These are phyloP conservation scores for Drepana arcuata DNA, from an alignment of 1,140 invertebrate species.

Conservation along the genomic window DNA sequence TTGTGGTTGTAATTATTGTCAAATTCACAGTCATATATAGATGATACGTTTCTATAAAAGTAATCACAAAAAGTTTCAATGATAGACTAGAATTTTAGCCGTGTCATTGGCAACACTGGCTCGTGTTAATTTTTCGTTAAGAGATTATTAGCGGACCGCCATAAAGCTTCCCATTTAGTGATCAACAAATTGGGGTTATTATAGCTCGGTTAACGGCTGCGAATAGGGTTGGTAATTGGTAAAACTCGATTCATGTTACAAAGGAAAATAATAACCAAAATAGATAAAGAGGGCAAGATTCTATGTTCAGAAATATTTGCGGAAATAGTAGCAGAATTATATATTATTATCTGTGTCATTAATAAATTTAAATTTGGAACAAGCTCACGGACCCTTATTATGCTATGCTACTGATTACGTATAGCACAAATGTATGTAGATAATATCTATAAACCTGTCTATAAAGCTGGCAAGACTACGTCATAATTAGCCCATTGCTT, in stretches of 20 bases:
- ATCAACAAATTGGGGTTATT: slow-evolving; percentile 50
- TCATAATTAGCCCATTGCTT: too few relatives aligned
- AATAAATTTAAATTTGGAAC: neutral
- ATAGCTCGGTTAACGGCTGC: slow-evolving; percentile 31
- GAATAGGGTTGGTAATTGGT: slow-evolving; percentile 18
- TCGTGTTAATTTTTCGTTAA: slow-evolving; percentile 48
- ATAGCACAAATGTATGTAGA: too few relatives aligned
- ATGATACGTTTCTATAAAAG: neutral
- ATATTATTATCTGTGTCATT: neutral
- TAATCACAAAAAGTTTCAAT: neutral
- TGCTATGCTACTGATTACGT: too few relatives aligned
- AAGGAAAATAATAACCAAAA: neutral
- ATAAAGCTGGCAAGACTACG: too few relatives aligned
- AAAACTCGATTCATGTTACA: neutral
- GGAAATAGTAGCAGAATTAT: too few relatives aligned
- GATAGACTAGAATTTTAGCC: neutral
- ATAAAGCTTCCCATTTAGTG: slow-evolving; percentile 33
- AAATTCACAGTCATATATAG: neutral
- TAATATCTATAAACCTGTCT: too few relatives aligned
- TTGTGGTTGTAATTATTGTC: neutral
- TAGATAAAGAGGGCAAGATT: too few relatives aligned
- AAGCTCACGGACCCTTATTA: too few relatives aligned
- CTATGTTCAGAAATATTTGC: too few relatives aligned
- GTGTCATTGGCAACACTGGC: slow-evolving; percentile 29
- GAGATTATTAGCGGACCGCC: slow-evolving; percentile 42